Conservation (phyloP, 2,797 vertebrate genomes). For the Garrulus glandarius region DNA sequence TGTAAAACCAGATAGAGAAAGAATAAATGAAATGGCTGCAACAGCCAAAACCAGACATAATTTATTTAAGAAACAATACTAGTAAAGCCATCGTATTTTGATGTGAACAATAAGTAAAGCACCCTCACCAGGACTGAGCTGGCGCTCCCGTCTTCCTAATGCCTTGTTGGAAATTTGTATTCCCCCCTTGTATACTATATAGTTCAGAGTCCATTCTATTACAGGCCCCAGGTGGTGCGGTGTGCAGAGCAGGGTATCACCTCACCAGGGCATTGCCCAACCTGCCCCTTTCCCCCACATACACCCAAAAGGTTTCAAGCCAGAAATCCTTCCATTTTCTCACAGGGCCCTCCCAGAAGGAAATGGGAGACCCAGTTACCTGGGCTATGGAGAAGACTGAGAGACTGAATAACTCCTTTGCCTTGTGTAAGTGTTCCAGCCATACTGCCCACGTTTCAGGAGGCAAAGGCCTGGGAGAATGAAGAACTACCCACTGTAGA, state of each 20-base stretch:
- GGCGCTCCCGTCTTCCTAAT: background rate
- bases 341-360: background rate
- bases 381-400: background rate
- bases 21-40: background rate
- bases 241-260: background rate
- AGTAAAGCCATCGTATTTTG: background rate
- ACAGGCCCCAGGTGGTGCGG: accelerated
- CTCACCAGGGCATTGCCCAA: background rate
- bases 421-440: background rate
- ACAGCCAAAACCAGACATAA: accelerated
- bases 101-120: background rate
- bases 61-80: background rate
- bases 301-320: background rate
- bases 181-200: background rate
- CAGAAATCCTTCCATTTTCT: background rate
- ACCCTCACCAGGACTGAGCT: background rate
- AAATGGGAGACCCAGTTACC: background rate
- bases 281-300: background rate
- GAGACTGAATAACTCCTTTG: background rate
- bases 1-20: background rate
- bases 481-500: background rate
- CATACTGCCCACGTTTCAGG: background rate
- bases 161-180: background rate
- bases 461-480: background rate
- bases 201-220: background rate